These are phyloP conservation scores for Habropoda laboriosa DNA, from an alignment of 1,140 invertebrate species.

Conservation along the genomic window DNA sequence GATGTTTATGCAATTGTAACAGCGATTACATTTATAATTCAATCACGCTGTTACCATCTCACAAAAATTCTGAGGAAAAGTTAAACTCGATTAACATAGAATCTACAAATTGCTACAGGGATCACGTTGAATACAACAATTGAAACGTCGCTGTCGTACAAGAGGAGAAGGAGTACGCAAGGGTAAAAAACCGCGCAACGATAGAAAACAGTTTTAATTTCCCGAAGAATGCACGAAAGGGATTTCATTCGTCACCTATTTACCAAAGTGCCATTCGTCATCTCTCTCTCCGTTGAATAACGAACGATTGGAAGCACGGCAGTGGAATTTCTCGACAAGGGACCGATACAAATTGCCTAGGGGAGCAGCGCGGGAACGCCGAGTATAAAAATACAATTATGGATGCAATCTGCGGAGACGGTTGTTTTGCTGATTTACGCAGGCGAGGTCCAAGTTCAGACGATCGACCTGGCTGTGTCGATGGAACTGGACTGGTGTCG, in stretches of 20 bases:
- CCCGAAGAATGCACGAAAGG: not conserved
- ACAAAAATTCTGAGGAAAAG: no score
- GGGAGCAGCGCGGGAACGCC: constrained; percentile 6
- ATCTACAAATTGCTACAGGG: no score
- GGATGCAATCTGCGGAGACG: constrained; percentile 33
- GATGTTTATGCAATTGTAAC: no score
- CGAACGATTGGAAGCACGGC: not conserved
- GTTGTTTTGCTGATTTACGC: constrained; percentile 49
- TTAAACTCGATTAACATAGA: no score
- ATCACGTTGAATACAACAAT: no score
- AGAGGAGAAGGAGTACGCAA: not conserved
- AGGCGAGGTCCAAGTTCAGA: constrained; percentile 55
- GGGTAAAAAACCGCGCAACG: no score
- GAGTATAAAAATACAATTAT: constrained; percentile 51
- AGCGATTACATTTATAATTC: no score
- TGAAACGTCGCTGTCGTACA: no score
- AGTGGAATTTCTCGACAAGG: constrained; percentile 6
- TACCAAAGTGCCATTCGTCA: not conserved
- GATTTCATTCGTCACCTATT: not conserved
- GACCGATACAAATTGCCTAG: constrained; percentile 30
- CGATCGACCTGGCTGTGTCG: constrained; percentile 49
- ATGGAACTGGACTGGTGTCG: constrained; percentile 22
- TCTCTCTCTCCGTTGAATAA: not conserved
- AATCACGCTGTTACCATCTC: no score
- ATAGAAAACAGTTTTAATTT: no score